Conservation (phyloP, 1,140 invertebrate genomes). For the Drosophila ohnishii region DNA sequence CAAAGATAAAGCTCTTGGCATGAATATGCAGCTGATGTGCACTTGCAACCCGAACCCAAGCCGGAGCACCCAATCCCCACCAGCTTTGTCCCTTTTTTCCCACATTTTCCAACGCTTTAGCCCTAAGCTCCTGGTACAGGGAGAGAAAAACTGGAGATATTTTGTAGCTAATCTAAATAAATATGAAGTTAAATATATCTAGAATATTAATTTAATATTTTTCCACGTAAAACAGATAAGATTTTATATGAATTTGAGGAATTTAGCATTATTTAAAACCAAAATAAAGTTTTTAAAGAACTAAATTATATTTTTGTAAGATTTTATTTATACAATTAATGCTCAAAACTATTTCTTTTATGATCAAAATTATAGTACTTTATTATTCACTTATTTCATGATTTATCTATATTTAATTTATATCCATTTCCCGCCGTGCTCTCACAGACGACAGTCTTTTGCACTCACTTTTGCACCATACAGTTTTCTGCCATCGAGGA, state of each 20-base stretch:
- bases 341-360: no score
- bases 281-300: not conserved
- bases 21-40: conserved; percentile 70
- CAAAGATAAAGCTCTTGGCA: conserved; percentile 58
- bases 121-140: conserved; percentile 35
- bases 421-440: not conserved
- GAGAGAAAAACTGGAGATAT: not conserved
- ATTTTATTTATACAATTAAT: no score
- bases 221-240: not conserved
- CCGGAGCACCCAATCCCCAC: not conserved
- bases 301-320: no score
- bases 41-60: conserved; percentile 41
- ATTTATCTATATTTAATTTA: not conserved
- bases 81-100: conserved; percentile 4
- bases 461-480: conserved; percentile 53
- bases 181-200: accelerated
- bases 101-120: conserved; percentile 12
- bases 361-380: not conserved
- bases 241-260: not conserved
- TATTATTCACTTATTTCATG: not conserved
- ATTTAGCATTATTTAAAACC: not conserved
- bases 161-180: not conserved
- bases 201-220: not conserved
- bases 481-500: conserved; percentile 43
- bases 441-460: conserved; percentile 70